Base-by-base conservation (phyloP, 1,140 invertebrate species). In the Bombus confusus region DNA sequence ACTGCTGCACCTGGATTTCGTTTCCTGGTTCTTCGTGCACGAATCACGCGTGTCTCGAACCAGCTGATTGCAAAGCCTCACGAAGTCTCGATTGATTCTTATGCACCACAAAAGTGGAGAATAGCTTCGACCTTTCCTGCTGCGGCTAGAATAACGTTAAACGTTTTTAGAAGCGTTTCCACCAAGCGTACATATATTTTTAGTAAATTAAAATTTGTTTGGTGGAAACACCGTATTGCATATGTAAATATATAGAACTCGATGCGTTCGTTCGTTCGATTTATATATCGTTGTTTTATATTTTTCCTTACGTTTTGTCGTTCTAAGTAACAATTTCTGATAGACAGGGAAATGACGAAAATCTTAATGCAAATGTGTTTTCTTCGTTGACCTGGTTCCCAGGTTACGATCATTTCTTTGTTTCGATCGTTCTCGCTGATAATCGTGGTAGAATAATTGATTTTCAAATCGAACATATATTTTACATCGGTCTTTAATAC, bases 71-170 rank as follows among this genome's bases (percentile, higher is more conserved):
- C 82, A 22, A 12, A 9, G 10, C 77, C 74, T 77, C 88, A 84
- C 80, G 68, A 78, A 84, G 22, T 84, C 43, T 39, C 88, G 85
- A 90, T 85, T 89, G 87, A 90, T 90, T 85, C 57, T 43, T 52
- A n/a, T 25, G 77, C 76, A 86, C 81, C 88, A 84, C 76, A 77
- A 88, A 34, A 88, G 79, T 6, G 69, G 66, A 47, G 43, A 37
- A 25, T 64, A 80, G 37, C 52, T 80, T 72, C 77, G 57, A 80
- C 82, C 80, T 83, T 76, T 41, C 8, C 15, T 3, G 57, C 3
- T 37, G 9, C 22, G 18, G 43, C 22, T 34, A 22, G 10, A 41
- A 73, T 13, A 22, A 31, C 34, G 43, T 64, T 1, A 3, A 12
- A n/a, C 37, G 75, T 31, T 77, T 76, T 18, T 31, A 39, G 15